phyloP scores from a whole-genome alignment of 2,797 vertebrate genomes.

The Gallinago nigripennis region DNA sequence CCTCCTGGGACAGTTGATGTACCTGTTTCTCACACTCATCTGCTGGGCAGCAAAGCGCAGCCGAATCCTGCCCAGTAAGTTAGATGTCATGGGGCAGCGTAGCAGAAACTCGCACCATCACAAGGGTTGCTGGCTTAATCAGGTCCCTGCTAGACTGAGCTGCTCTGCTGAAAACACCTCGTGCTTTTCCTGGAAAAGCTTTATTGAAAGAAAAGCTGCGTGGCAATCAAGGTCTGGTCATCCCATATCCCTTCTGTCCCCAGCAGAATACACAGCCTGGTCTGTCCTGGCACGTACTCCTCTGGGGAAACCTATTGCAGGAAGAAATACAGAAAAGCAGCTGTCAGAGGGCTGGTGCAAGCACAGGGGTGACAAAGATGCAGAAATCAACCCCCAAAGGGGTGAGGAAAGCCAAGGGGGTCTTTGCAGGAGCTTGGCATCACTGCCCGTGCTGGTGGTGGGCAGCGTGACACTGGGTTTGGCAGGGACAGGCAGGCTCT shows the following conservation, averaged over 20 bases:
- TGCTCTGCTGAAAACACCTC: not conserved
- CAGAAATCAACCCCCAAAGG: not conserved
- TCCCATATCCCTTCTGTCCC: not conserved
- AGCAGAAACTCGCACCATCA: not conserved
- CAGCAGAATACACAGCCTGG: not conserved
- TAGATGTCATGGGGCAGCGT: accelerated
- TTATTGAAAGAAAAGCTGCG: not conserved
- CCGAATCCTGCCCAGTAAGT: not conserved
- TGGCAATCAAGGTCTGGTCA: not conserved
- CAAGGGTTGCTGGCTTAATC: not conserved
- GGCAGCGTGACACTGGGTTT: accelerated
- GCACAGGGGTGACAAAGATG: not conserved
- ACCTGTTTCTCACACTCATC: not conserved
- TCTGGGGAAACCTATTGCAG: not conserved
- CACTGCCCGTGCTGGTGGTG: accelerated
- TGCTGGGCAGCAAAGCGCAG: not conserved
- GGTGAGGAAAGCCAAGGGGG: not conserved
- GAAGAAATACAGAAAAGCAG: not conserved
- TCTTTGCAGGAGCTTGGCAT: not conserved
- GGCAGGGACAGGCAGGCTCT: not conserved
- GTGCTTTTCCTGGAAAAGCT: not conserved
- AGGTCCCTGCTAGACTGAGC: not conserved
- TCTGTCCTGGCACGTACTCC: accelerated
- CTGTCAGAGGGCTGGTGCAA: not conserved
- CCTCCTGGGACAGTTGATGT: not conserved